Evolutionary conservation across 2,888 invertebrate genomes (phyloP).

Genomic region (Ormia ochracea): DNA sequence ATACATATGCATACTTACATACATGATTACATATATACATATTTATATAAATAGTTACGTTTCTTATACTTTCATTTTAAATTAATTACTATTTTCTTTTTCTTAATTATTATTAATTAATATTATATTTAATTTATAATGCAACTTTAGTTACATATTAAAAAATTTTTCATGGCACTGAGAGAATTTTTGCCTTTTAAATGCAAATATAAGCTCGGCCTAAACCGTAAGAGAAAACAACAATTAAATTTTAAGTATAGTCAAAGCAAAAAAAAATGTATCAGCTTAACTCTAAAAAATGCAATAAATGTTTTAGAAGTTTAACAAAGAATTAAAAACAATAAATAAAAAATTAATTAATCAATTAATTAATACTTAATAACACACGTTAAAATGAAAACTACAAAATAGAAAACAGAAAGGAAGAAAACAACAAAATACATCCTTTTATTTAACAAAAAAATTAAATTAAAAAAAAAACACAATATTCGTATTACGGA

Average conservation of each 20-base stretch:
- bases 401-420: neutral
- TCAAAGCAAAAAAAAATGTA: slow-evolving; percentile 56
- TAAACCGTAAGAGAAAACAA: slow-evolving; percentile 72
- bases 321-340: slow-evolving; percentile 36
- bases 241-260: slow-evolving; percentile 70
- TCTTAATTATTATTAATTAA: slow-evolving; percentile 23
- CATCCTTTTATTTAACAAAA: slow-evolving; percentile 22
- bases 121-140: slow-evolving; percentile 33
- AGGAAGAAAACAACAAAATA: slow-evolving; percentile 18
- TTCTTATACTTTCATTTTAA: slow-evolving; percentile 28
- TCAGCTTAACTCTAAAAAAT: slow-evolving; percentile 49
- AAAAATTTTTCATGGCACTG: slow-evolving; percentile 51
- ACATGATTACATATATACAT: neutral
- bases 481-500: neutral
- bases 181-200: slow-evolving; percentile 50
- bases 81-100: slow-evolving; percentile 24
- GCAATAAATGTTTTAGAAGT: slow-evolving; percentile 58
- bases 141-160: slow-evolving; percentile 38
- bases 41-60: slow-evolving; percentile 8
- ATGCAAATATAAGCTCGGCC: slow-evolving; percentile 55
- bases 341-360: slow-evolving; percentile 11
- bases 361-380: slow-evolving; percentile 28
- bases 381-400: slow-evolving; percentile 27
- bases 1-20: neutral
- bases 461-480: slow-evolving; percentile 4